Base-by-base conservation (phyloP, 2,113 vertebrate species). In the Chunga burmeisteri region DNA sequence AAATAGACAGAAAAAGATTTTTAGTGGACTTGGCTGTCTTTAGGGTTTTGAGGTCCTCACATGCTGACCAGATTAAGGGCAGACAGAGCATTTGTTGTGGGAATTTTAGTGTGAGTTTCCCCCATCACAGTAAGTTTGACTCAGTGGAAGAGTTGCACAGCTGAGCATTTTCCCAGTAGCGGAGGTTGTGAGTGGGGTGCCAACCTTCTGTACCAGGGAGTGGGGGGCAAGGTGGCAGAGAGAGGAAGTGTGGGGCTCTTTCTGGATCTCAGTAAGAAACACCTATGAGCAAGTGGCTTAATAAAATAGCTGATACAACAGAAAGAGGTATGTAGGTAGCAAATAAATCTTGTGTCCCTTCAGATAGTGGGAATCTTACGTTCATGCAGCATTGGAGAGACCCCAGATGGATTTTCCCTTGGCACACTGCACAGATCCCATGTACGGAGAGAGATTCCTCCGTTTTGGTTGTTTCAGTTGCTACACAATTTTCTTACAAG, bases 241-340 rank as follows among this genome's bases (percentile, higher is more conserved):
- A 22, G 12, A 63, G 10, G 29, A 0, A 0, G 32, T 46, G 12
- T 2, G 2, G 14, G 14, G 20, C 10, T 42, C 11, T 40, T 56
- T 68, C 56, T 86, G 15, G 7, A 38, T 46, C 13, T 85, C 27
- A 2, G 23, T 56, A 58, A 68, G 27, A 62, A 68, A 38, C 30
- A 14, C 23, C 20, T 1, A 1, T 7, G 36, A 81, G 25, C 16
- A 74, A 67, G 56, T 62, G 27, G 27, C 36, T 44, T 50, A 26
- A 34, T 80, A 27, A 49, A 67, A 44, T 44, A 80, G 36, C 36
- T 85, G 36, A 38, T 44, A 62, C 14, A 56, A 62, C 6, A 68
- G 36, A 44, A 89, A 38, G 26, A 67, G 27, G 22, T 49, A 68
- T 8, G 10, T 25, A 36, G 32, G n/a, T 30, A 68, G 49, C 36